These are phyloP conservation scores for Tetragonula clypearis DNA, from an alignment of 1,140 invertebrate genomes.

Conservation along the genomic window DNA sequence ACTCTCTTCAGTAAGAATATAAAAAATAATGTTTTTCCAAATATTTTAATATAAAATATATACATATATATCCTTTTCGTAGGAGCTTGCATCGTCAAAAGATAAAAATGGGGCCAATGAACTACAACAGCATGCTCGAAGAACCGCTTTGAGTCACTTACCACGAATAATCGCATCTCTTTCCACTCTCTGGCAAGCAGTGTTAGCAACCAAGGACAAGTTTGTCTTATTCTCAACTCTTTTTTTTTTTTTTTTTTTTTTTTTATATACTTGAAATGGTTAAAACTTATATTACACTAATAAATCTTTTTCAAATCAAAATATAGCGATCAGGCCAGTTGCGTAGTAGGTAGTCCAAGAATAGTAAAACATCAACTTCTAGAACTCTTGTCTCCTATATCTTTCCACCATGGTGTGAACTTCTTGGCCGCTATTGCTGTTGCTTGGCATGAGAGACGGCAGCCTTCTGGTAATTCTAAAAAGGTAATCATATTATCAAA, in stretches of 20 bases:
- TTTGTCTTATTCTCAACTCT: constrained; percentile 59
- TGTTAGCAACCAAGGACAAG: constrained; percentile 82
- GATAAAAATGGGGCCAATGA: constrained; percentile 77
- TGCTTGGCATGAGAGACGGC: constrained; percentile 91
- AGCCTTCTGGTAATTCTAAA: constrained; percentile 79
- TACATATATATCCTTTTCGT: constrained; percentile 16
- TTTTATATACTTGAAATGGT: neutral
- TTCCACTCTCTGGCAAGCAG: constrained; percentile 90
- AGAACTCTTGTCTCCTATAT: constrained; percentile 93
- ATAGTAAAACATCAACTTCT: constrained; percentile 90
- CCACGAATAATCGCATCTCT: constrained; percentile 92
- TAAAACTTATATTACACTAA: constrained; percentile 16
- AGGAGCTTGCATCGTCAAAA: constrained; percentile 68
- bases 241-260: constrained; percentile 24
- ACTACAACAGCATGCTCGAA: constrained; percentile 85
- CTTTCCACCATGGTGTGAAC: constrained; percentile 91
- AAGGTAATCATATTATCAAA: constrained; percentile 74
- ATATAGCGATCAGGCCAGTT: constrained; percentile 77
- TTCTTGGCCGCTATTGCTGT: constrained; percentile 94
- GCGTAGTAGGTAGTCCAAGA: constrained; percentile 84
- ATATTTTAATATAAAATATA: neutral
- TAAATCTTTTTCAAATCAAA: constrained; percentile 18
- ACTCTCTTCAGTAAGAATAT: constrained; percentile 75
- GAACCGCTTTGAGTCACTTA: constrained; percentile 89
- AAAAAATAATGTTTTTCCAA: neutral